Percentiles rank a stretch among this genome's conserved stretches.
Evolutionary conservation across 92 coral and sea anemone species (phyloP).

Genomic region (Plumapathes pennacea): DNA sequence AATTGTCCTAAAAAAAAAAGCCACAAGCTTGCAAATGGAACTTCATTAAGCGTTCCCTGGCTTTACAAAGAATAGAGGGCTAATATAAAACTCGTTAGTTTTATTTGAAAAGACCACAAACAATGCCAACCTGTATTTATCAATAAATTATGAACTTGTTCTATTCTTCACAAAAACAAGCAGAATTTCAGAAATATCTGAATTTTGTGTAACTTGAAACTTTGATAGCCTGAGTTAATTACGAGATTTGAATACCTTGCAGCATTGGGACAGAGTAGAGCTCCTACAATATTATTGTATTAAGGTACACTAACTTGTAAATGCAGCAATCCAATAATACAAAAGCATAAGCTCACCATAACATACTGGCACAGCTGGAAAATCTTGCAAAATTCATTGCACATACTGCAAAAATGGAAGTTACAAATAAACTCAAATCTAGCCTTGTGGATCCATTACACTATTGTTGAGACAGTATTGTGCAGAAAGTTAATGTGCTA

Average conservation of each 20-base stretch:
- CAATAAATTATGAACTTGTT: no score
- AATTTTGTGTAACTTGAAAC: neutral
- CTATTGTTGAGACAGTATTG: no score
- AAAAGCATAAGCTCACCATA: slow-evolving; percentile 64
- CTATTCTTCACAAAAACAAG: no score
- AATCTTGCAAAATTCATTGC: slow-evolving; percentile 97
- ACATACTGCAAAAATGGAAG: slow-evolving; percentile 64
- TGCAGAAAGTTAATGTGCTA: no score
- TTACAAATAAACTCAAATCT: no score
- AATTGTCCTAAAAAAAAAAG: slow-evolving; percentile 67
- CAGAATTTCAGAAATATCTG: neutral
- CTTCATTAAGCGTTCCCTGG: no score
- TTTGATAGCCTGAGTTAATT: neutral
- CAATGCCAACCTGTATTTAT: no score
- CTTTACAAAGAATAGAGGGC: no score
- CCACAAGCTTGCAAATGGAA: no score
- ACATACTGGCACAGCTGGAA: slow-evolving; percentile 95
- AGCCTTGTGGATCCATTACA: no score
- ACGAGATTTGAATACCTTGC: neutral
- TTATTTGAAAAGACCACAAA: no score
- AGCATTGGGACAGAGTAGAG: neutral
- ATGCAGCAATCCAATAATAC: neutral
- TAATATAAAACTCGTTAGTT: no score
- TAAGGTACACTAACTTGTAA: neutral
- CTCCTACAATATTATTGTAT: neutral